These are phyloP conservation scores for Oedothorax gibbosus DNA, from an alignment of 1,140 invertebrate genomes.

Conservation along the genomic window DNA sequence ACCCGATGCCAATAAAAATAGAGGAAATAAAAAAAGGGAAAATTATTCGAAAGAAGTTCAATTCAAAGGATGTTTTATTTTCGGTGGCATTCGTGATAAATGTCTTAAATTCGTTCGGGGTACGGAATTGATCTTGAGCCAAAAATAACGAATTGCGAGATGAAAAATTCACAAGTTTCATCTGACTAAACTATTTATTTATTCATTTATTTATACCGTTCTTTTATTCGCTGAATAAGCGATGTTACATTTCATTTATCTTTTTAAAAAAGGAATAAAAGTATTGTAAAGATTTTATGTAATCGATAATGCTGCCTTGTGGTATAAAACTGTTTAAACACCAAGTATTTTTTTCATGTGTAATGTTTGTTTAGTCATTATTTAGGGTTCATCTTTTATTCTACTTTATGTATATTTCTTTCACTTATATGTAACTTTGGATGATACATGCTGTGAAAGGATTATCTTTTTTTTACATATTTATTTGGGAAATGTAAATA, in stretches of 20 bases:
- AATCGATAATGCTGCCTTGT: too few species aligned
- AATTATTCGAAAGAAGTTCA: conserved; percentile 15
- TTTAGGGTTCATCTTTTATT: too few species aligned
- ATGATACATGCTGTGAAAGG: too few species aligned
- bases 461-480: too few species aligned
- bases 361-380: too few species aligned
- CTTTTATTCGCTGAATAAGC: conserved; percentile 17
- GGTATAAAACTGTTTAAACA: too few species aligned
- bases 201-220: neutral
- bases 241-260: conserved; percentile 1
- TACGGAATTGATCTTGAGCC: conserved; percentile 30
- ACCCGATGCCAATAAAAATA: conserved; percentile 35
- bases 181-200: conserved; percentile 44
- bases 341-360: too few species aligned
- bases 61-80: conserved; percentile 28
- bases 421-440: too few species aligned
- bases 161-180: conserved; percentile 23
- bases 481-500: too few species aligned
- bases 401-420: too few species aligned
- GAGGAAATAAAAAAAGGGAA: conserved; percentile 27
- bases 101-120: conserved; percentile 34
- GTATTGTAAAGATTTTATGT: too few species aligned
- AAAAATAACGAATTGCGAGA: conserved; percentile 15
- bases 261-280: too few species aligned
- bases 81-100: conserved; percentile 23